These are phyloP conservation scores for Montifringilla adamsi DNA, from an alignment of 2,113 vertebrate genomes.

Conservation along the genomic window DNA sequence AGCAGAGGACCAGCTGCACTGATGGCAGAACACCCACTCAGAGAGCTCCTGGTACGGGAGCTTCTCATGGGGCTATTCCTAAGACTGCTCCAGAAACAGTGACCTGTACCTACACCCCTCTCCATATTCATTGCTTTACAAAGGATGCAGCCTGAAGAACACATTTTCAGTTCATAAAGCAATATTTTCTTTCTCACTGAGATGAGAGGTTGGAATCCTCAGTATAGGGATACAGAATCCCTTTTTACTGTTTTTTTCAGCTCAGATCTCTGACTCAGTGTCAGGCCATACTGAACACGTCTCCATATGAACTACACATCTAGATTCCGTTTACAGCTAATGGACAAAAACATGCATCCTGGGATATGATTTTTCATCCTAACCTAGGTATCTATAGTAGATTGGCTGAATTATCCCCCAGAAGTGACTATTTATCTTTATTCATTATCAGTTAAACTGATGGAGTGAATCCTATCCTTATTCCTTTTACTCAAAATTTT, in stretches of 20 bases:
- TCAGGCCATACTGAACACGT: neutral
- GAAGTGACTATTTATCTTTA: neutral
- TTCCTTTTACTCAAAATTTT: neutral
- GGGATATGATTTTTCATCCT: neutral
- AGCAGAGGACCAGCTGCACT: constrained; percentile 23
- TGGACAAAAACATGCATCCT: neutral
- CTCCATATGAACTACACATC: neutral
- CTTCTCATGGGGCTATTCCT: neutral
- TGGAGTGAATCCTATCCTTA: neutral
- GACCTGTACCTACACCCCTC: neutral
- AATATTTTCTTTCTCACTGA: neutral
- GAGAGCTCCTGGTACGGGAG: neutral
- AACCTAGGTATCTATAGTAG: neutral
- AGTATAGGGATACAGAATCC: neutral
- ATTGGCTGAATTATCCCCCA: neutral
- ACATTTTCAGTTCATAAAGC: neutral
- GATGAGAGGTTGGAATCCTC: neutral
- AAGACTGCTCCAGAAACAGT: neutral
- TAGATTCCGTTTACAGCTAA: neutral
- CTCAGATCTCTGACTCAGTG: neutral
- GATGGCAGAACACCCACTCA: constrained; percentile 24
- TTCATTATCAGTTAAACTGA: neutral
- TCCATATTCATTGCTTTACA: neutral
- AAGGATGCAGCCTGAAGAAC: neutral
- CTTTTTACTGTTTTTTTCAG: neutral